Evolutionary conservation across 2,113 vertebrate species (phyloP).

Genomic region (Neogobius melanostomus): DNA sequence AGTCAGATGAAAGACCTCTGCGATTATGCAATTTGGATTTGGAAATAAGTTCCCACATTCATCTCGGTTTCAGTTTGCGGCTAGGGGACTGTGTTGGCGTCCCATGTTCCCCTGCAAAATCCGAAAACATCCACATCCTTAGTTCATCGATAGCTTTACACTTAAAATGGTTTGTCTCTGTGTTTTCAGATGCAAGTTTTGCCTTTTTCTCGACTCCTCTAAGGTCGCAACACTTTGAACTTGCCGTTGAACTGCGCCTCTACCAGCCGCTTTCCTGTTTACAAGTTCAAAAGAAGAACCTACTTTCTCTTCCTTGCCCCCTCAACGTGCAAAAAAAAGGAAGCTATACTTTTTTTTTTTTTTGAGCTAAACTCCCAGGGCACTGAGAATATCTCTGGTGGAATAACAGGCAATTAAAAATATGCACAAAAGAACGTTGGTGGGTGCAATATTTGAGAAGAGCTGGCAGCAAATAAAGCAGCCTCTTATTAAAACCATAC

Average conservation of each 20-base stretch:
- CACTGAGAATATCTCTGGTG: conserved; percentile 16
- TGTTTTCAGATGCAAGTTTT: not conserved
- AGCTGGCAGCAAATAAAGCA: not conserved
- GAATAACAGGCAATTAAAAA: conserved; percentile 12
- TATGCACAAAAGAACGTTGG: not conserved
- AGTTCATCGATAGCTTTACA: conserved; percentile 3
- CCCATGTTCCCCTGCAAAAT: not conserved
- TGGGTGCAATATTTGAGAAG: not conserved
- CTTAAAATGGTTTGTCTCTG: not conserved
- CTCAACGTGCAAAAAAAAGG: conserved; percentile 22
- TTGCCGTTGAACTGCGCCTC: conserved; percentile 15
- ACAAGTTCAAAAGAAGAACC: conserved; percentile 44
- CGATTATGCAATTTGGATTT: too few species aligned
- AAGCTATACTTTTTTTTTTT: conserved; percentile 17
- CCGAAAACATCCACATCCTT: not conserved
- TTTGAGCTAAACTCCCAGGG: not conserved
- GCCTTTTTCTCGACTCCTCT: not conserved
- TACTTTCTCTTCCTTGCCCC: conserved; percentile 22
- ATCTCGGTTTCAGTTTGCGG: too few species aligned
- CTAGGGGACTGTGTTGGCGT: not conserved
- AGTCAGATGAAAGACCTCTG: too few species aligned
- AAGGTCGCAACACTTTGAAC: conserved; percentile 9
- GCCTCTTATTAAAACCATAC: not conserved
- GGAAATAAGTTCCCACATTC: too few species aligned
- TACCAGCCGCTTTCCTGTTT: conserved; percentile 57